Evolutionary conservation across 2,113 vertebrate genomes (phyloP).

Genomic region (Oceanites oceanicus): DNA sequence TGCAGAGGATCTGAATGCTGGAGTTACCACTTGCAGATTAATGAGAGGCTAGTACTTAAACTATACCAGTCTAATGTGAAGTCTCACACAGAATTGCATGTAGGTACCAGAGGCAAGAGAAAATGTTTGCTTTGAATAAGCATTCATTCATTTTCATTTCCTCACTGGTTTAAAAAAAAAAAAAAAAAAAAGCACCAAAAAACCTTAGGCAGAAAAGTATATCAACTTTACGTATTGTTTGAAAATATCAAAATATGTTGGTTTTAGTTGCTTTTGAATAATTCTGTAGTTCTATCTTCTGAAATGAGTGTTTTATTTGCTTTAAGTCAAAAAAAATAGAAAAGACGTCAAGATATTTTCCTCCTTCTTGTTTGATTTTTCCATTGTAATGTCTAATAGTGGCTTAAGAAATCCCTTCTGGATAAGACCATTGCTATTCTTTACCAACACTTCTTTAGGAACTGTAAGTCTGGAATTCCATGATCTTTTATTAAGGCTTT

Average conservation of each 20-base stretch:
- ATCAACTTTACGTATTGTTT: neutral
- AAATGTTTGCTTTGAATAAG: neutral
- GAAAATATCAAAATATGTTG: neutral
- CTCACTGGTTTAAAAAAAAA: neutral
- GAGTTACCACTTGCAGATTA: neutral
- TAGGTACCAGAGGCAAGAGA: neutral
- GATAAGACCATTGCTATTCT: neutral
- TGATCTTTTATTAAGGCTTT: neutral
- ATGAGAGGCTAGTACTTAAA: neutral
- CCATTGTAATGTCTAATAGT: neutral
- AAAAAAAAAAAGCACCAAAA: neutral
- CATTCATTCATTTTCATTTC: neutral
- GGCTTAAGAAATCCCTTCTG: neutral
- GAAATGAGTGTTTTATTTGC: neutral
- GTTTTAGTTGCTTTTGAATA: neutral
- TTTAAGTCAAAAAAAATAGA: neutral
- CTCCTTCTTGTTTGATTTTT: neutral
- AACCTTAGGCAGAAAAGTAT: neutral
- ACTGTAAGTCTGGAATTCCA: neutral
- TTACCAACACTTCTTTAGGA: neutral
- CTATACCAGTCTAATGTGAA: neutral
- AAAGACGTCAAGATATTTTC: neutral
- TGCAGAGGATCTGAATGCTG: neutral
- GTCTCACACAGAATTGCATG: neutral
- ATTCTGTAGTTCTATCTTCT: neutral